phyloP scores from a whole-genome alignment of 2,113 vertebrate species.

The Ophiodon elongatus region DNA sequence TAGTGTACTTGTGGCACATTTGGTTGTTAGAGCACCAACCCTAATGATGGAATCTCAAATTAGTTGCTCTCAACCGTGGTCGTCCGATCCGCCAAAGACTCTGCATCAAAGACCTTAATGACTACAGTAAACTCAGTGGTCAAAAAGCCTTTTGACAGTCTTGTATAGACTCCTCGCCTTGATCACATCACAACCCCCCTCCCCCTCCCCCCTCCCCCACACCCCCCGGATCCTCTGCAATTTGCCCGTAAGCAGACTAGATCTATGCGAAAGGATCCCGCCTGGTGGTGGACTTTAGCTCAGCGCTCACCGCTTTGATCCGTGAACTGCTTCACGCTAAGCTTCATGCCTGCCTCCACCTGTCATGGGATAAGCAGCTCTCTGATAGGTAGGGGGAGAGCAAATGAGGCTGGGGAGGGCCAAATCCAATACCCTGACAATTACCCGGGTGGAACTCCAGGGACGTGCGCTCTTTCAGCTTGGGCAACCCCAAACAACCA shows the following conservation, averaged over 20 bases:
- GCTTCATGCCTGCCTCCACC: slow-evolving; percentile 39
- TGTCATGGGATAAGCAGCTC: slow-evolving; percentile 41
- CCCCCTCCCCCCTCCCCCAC: neutral
- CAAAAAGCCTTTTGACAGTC: slow-evolving; percentile 14
- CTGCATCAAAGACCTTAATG: slow-evolving; percentile 29
- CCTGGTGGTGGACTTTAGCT: slow-evolving; percentile 36
- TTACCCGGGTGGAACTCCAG: neutral
- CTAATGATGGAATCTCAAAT: slow-evolving; percentile 26
- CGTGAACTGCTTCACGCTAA: slow-evolving; percentile 38
- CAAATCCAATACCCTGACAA: slow-evolving; percentile 33
- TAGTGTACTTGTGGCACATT: slow-evolving; percentile 28
- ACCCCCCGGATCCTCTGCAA: slow-evolving; percentile 13
- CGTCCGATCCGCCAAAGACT: neutral
- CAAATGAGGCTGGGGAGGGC: slow-evolving; percentile 33
- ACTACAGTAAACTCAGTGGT: slow-evolving; percentile 33
- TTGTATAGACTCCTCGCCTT: slow-evolving; percentile 17
- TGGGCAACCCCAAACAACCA: slow-evolving; percentile 4
- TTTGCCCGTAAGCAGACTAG: slow-evolving; percentile 40
- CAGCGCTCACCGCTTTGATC: slow-evolving; percentile 50
- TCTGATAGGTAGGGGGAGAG: slow-evolving; percentile 9
- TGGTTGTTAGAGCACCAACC: slow-evolving; percentile 22
- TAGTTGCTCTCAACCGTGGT: slow-evolving; percentile 2
- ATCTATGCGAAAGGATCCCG: slow-evolving; percentile 28
- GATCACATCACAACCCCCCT: slow-evolving; percentile 36
- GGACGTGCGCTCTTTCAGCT: neutral